These are phyloP conservation scores for Bombus affinis DNA, from an alignment of 1,140 invertebrate species.

Conservation along the genomic window DNA sequence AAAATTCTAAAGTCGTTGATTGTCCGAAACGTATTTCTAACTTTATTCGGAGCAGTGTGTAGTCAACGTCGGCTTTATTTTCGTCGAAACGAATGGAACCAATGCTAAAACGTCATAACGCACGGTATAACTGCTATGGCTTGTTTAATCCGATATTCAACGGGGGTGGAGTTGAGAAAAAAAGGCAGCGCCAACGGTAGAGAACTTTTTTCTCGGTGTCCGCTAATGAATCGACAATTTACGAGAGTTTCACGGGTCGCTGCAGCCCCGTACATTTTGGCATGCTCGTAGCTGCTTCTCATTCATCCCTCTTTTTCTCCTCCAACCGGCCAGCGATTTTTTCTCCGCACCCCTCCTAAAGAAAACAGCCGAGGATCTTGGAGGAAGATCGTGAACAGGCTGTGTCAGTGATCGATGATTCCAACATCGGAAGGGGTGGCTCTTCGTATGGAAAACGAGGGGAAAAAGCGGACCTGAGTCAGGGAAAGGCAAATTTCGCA, in stretches of 20 bases:
- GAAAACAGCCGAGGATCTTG: conserved; percentile 15
- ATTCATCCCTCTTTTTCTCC: conserved; percentile 27
- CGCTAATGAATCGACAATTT: conserved; percentile 76
- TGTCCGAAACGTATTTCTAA: neutral
- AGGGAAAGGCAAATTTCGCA: neutral
- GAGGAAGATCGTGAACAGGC: neutral
- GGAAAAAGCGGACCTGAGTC: neutral
- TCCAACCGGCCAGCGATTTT: conserved; percentile 20
- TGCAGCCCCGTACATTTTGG: conserved; percentile 40
- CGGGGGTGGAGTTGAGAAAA: conserved; percentile 44
- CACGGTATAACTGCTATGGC: conserved; percentile 56
- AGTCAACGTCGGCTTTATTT: neutral
- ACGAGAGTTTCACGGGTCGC: conserved; percentile 71
- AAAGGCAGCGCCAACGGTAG: conserved; percentile 33
- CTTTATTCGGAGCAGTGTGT: neutral
- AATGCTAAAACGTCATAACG: conserved; percentile 3
- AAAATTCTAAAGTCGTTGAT: neutral
- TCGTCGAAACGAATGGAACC: neutral
- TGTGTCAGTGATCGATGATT: conserved; percentile 42
- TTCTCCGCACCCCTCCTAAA: neutral
- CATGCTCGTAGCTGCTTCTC: conserved; percentile 21
- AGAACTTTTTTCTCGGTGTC: conserved; percentile 60
- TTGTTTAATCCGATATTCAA: conserved; percentile 71
- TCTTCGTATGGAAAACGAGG: conserved; percentile 27
- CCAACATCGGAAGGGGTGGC: neutral